Conservation (phyloP, 1,140 invertebrate species). For the Polyergus mexicanus region DNA sequence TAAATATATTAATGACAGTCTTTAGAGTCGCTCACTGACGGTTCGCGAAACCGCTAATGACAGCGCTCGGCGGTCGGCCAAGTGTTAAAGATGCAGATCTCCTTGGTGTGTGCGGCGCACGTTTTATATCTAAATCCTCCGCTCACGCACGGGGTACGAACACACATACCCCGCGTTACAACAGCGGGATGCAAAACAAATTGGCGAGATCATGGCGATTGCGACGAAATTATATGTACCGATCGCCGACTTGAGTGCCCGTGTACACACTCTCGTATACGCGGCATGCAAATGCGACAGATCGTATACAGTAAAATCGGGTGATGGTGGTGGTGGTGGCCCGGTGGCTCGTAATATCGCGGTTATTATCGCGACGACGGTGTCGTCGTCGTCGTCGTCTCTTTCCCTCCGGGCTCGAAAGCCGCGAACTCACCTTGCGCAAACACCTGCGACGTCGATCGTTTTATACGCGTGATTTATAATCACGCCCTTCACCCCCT, state of each 20-base stretch:
- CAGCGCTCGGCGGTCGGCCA: background rate
- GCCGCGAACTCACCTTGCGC: constrained; percentile 56
- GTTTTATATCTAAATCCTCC: constrained; percentile 31
- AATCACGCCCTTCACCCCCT: background rate
- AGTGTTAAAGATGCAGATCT: constrained; percentile 40
- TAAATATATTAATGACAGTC: constrained; percentile 34
- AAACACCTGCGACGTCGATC: constrained; percentile 62
- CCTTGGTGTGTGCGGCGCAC: background rate
- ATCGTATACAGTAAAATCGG: constrained; percentile 67
- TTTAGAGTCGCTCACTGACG: background rate
- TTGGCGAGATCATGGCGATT: constrained; percentile 56
- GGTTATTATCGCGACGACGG: constrained; percentile 66
- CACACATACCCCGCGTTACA: background rate
- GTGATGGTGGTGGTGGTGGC: constrained; percentile 41
- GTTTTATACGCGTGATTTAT: constrained; percentile 54
- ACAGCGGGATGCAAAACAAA: constrained; percentile 48
- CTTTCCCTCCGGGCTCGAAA: constrained; percentile 50
- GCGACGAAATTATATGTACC: constrained; percentile 61
- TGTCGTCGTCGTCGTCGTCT: constrained; percentile 42
- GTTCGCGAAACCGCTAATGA: constrained; percentile 32
- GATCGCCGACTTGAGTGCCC: constrained; percentile 52
- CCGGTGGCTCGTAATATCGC: constrained; percentile 68
- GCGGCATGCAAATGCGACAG: constrained; percentile 70
- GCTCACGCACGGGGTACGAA: background rate
- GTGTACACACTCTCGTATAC: constrained; percentile 48